Conservation (phyloP, 1,140 invertebrate species). For the Helicoverpa zea region DNA sequence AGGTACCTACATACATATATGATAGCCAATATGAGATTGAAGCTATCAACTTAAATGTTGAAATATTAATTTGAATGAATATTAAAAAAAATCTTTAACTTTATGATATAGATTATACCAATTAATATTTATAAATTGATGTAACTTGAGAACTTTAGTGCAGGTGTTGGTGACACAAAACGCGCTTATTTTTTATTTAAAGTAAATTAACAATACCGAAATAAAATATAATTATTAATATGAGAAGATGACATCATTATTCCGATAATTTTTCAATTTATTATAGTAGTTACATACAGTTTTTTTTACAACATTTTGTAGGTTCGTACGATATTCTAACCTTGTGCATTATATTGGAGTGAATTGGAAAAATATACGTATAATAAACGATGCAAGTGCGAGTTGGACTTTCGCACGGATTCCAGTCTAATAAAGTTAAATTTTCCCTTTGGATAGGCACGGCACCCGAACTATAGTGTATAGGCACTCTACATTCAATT, state of each 20-base stretch:
- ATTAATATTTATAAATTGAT: conserved; percentile 31
- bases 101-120: conserved; percentile 1
- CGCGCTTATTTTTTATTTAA: not conserved
- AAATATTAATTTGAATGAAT: too few species aligned
- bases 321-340: too few species aligned
- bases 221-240: not conserved
- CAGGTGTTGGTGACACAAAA: conserved; percentile 2
- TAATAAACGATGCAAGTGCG: too few species aligned
- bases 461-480: conserved; percentile 3
- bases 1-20: too few species aligned
- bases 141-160: conserved; percentile 24
- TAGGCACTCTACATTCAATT: conserved; percentile 17
- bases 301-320: not conserved
- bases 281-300: not conserved
- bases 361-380: too few species aligned
- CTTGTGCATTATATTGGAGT: too few species aligned
- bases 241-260: conserved; percentile 13
- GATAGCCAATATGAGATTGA: too few species aligned
- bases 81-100: not conserved
- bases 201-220: conserved; percentile 12
- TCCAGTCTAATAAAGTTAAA: too few species aligned
- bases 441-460: too few species aligned
- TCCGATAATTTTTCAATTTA: not conserved
- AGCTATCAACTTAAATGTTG: too few species aligned
- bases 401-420: too few species aligned